Base-by-base conservation (phyloP, 2,888 invertebrate genomes). In the Parnassius smintheus region DNA sequence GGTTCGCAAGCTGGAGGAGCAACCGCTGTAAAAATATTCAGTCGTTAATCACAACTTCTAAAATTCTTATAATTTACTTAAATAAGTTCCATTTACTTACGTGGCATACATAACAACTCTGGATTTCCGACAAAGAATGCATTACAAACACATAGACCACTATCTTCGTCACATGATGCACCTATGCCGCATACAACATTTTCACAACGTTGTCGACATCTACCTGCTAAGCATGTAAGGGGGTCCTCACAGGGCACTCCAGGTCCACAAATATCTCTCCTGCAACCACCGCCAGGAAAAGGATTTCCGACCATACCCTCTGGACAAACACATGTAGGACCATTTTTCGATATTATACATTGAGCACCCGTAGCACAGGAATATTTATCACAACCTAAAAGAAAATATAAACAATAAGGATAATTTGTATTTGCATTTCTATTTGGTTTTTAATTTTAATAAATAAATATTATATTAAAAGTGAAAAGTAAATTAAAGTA, bases 231-330 rank as follows among this genome's bases (percentile, higher is more conserved):
- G 80, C 98, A 98, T 2, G 96, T 94, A 73, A 96, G 94, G 0
- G 96, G 96, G 56, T 95, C 94, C 44, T 94, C 94, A 73, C 98
- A 98, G 0, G 96, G 96, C 59, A 95, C 91, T 0, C 94, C 93
- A 2, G 95, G 92, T 0, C 96, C 96, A 81, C 98, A 98, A 59
- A 96, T 92, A 83, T 97, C 97, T 59, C 96, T 95, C 61, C 93
- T 92, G 77, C 98, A 98, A 61, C 93, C 93, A 49, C 98, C 98
- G 41, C 98, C 98, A 1, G 97, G 96, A 91, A 98, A 98, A 9
- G 98, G 97, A 87, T 98, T 98, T 22, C 98, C 98, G 62, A 95
- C 93, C 81, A 95, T 96, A 55, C 97, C 97, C 80, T 97, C 96
- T 2, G 95, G 94, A 76, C 98, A 98, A 78, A 96, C 95, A 80